A percentile compares a stretch with the other conserved stretches of the same genome.
Evolutionary conservation across 2,113 vertebrate species (phyloP).

Genomic region (Hippolais icterina): DNA sequence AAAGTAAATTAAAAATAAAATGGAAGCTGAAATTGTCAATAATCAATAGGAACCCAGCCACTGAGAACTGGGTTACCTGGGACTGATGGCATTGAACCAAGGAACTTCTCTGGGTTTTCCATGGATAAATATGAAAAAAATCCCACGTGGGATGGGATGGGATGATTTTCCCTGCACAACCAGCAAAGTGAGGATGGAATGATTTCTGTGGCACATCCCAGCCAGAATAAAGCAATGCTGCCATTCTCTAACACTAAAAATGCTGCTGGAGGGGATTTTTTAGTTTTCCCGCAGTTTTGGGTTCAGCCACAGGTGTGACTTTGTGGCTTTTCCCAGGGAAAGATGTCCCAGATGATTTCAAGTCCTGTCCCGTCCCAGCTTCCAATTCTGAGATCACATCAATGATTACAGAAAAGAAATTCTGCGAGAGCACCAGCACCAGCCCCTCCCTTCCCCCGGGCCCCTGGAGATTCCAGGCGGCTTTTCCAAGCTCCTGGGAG

Average conservation of each 20-base stretch:
- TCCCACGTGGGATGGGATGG: neutral
- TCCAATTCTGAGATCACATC: neutral
- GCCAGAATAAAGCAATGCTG: neutral
- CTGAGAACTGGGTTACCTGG: fast-evolving
- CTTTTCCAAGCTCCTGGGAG: neutral
- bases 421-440: fast-evolving
- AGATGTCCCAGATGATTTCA: neutral
- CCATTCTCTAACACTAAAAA: fast-evolving
- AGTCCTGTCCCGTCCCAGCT: neutral
- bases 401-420: neutral
- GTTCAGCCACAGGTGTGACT: neutral
- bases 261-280: neutral
- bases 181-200: neutral
- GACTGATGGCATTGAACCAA: fast-evolving
- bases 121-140: neutral
- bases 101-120: neutral
- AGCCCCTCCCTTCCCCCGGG: neutral
- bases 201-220: neutral
- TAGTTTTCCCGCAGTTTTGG: neutral
- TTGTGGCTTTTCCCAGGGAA: neutral
- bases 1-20: neutral
- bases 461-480: neutral
- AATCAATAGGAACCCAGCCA: neutral
- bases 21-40: too few relatives aligned
- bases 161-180: neutral